Evolutionary conservation across 2,888 invertebrate genomes (phyloP), one percentile per base, ranked within the genome.

Genomic region (Tiliacea aurago): DNA sequence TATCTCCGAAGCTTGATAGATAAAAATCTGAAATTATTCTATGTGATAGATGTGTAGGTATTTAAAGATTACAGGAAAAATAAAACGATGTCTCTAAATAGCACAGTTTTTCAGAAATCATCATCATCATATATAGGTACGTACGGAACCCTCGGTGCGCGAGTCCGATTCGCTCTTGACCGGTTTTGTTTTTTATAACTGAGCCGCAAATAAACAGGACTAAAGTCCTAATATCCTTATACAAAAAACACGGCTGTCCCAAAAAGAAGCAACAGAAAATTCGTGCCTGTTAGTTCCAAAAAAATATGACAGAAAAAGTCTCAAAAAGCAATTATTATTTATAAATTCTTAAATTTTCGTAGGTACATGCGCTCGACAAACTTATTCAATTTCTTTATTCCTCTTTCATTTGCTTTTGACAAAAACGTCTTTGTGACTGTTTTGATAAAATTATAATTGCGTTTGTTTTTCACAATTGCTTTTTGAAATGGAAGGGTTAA

Each of bases 381-480:
- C 63, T 87, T 81, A 65, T 76, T 73, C 73, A 82, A 88, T 83
- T 81, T 78, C 70, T 85, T 84, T 81, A 77, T 74, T 64, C 56
- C 75, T 81, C 76, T 84, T 74, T 77, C 76, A 70, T 77, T 72
- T 65, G 65, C 70, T 73, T 80, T 81, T 78, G 67, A 76, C 68
- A 63, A 84, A 78, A 83, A 80, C 75, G 72, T 73, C 71, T 75
- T 78, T 73, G 63, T 49, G 68, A 76, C 63, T 71, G 68, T 81
- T 73, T 78, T 84, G 56, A 80, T 73, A 80, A 72, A 78, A 80
- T 80, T 80, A 66, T 76, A 84, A 86, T 85, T 76, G 63, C 76
- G 58, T 86, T 86, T 79, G 73, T 76, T 69, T 77, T 65, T 41
- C 47, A 64, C 66, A 82, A 76, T 78, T 80, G 59, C 56, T 70